These are phyloP conservation scores for Pteropus rufus DNA, from an alignment of 2,797 vertebrate genomes.

Conservation along the genomic window DNA sequence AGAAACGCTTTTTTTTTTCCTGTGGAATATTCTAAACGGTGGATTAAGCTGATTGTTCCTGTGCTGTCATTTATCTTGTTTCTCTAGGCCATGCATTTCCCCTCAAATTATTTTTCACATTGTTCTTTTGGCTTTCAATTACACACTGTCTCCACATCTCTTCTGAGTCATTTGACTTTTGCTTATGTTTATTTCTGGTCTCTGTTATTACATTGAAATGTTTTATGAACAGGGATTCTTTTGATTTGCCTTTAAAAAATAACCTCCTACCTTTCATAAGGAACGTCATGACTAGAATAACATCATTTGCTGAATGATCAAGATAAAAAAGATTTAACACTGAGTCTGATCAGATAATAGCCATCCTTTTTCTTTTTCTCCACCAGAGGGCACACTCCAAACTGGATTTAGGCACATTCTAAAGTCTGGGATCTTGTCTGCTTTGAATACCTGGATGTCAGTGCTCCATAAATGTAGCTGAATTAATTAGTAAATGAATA, in stretches of 20 bases:
- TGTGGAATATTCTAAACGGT: neutral
- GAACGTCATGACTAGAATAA: neutral
- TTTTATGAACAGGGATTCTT: neutral
- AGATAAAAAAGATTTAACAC: neutral
- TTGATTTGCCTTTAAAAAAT: neutral
- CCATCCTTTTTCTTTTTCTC: neutral
- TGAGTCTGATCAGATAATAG: neutral
- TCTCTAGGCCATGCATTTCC: neutral
- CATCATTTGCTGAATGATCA: neutral
- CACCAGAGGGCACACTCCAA: constrained; percentile 50
- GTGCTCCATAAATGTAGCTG: neutral
- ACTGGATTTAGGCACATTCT: neutral
- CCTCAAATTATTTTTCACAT: neutral
- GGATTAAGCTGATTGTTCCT: neutral
- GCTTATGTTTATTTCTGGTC: neutral
- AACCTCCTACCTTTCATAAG: neutral
- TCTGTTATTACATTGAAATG: neutral
- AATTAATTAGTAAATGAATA: neutral
- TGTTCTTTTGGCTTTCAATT: neutral
- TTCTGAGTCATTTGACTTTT: neutral
- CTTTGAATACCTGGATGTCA: neutral
- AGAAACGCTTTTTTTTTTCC: neutral
- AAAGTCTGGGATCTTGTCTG: neutral
- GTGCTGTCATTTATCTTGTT: neutral
- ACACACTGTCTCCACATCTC: neutral